Evolutionary conservation across 2,888 invertebrate species (phyloP).

Genomic region (Himalopsyche japonica): DNA sequence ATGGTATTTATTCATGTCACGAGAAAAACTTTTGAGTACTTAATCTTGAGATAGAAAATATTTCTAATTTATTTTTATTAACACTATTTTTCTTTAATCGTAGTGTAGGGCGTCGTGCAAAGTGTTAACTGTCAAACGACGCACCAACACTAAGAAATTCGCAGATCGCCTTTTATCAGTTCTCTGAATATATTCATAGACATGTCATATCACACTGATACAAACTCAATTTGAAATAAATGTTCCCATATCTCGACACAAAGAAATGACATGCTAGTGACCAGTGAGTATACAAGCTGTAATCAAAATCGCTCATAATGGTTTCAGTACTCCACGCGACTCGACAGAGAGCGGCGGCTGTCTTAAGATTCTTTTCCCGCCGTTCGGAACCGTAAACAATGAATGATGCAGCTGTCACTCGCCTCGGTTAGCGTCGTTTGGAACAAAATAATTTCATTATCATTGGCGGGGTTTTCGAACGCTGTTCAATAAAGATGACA

Average conservation of each 20-base stretch:
- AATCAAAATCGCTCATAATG: not conserved
- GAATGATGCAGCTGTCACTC: not conserved
- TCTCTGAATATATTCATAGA: conserved; percentile 7
- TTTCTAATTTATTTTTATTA: not conserved
- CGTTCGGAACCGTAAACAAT: not conserved
- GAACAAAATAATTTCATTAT: not conserved
- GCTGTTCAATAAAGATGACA: not conserved
- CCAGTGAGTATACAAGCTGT: not conserved
- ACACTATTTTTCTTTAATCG: not conserved
- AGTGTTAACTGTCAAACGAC: not conserved
- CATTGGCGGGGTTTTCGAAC: not conserved
- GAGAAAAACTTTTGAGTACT: too few relatives aligned
- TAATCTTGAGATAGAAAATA: not conserved
- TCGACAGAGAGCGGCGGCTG: not conserved
- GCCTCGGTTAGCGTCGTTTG: not conserved
- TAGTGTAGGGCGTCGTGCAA: not conserved
- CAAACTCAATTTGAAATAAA: not conserved
- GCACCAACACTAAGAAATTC: not conserved
- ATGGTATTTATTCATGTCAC: too few relatives aligned
- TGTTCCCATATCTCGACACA: not conserved
- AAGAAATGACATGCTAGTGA: not conserved
- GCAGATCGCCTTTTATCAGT: conserved; percentile 8
- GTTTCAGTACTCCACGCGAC: not conserved
- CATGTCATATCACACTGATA: not conserved
- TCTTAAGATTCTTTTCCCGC: not conserved